These are phyloP conservation scores for Lepilemur ruficaudatus DNA, from an alignment of 2,797 vertebrate species.

Conservation along the genomic window DNA sequence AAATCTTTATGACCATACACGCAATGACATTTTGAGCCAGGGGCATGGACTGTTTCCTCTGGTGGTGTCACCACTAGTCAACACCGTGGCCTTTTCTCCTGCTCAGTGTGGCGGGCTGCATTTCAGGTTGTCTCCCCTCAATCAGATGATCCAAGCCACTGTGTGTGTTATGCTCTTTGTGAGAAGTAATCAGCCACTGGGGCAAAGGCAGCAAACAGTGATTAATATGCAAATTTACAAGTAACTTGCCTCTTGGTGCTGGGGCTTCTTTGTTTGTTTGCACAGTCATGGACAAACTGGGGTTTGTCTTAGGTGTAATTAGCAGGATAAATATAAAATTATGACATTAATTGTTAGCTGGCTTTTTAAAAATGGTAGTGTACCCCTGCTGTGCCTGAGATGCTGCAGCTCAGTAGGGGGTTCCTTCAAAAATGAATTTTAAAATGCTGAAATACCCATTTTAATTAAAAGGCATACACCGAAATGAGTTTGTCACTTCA, in stretches of 20 bases:
- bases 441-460: slow-evolving; percentile 75
- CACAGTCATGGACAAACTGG: slow-evolving; percentile 68
- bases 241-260: slow-evolving; percentile 74
- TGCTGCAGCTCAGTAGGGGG: slow-evolving; percentile 57
- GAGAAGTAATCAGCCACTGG: slow-evolving; percentile 44
- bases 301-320: slow-evolving; percentile 76
- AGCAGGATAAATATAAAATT: slow-evolving; percentile 81
- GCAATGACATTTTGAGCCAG: background rate
- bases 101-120: background rate
- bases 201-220: slow-evolving; percentile 77
- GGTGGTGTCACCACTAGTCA: background rate
- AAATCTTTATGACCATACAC: background rate
- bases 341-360: slow-evolving; percentile 56
- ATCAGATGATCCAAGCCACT: background rate
- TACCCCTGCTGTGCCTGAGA: slow-evolving; percentile 58
- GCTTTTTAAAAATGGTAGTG: slow-evolving; percentile 55
- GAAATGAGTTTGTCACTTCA: slow-evolving; percentile 76
- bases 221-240: slow-evolving; percentile 85
- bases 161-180: slow-evolving; percentile 72
- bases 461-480: slow-evolving; percentile 82
- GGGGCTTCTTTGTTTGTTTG: slow-evolving; percentile 82
- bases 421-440: slow-evolving; percentile 77
- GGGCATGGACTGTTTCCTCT: background rate
- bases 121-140: background rate
- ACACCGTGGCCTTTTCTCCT: background rate